Base-by-base conservation (phyloP, 2,888 invertebrate genomes). In the Drosophila anceps region DNA sequence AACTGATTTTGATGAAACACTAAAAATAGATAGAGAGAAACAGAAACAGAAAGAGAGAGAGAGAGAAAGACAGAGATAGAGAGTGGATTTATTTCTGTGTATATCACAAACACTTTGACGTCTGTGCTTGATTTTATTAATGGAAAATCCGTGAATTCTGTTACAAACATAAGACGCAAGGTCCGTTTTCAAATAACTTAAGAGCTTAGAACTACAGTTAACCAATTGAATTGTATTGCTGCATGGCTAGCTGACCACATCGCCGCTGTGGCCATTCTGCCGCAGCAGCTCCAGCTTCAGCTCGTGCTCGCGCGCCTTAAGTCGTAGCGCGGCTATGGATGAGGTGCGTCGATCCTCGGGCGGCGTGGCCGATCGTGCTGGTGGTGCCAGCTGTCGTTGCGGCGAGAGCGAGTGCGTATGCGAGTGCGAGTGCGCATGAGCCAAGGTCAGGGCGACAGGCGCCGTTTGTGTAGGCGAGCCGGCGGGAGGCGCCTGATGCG, bases 221-320 rank as follows among this genome's bases (percentile, higher is more conserved):
- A 65, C 69, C 58, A 60, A 60, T 55, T 39, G 64, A 65, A 66
- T 53, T 43, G 54, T 15, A 24, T 69, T 71, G 81, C 84, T 46
- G 48, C 39, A 58, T 75, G 66, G 92, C 91, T 93, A 97, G 95
- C 97, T 97, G 91, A 96, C 96, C 87, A 96, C 94, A 93, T 97
- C 97, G 1, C 95, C 88, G 39, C 90, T 86, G 68, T 95, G 95
- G 46, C 95, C 96, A 91, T 96, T 95, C 89, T 97, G 96, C 61
- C 97, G 94, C 62, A 97, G 92, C 94, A 97, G 95, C 92, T 97
- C 97, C 84, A 97, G 93, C 91, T 97, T 95, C 54, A 97, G 93
- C 92, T 98, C 98, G 92, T 98, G 98, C 92, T 98, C 98, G 59
- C 98, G 94, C 1, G 98, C 98, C 82, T 98, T 98, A 86, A 97